A percentile compares a stretch with the other conserved stretches of the same genome.
Evolutionary conservation across 2,797 vertebrate genomes (phyloP).

Genomic region (Amphiprion clarkii): DNA sequence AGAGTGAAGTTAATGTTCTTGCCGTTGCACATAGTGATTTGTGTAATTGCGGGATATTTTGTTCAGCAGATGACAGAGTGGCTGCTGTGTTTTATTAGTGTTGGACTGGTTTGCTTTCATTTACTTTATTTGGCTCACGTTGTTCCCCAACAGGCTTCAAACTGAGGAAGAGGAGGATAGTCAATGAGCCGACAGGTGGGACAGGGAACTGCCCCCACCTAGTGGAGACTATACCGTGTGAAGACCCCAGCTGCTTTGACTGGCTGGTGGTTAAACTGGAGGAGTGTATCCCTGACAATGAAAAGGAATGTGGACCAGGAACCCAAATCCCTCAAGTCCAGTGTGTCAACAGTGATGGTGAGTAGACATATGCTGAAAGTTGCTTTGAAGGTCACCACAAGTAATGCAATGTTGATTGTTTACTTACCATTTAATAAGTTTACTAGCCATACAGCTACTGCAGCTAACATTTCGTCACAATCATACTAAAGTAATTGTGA

Average conservation of each 20-base stretch:
- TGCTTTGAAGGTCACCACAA: neutral
- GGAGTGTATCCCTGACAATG: conserved; percentile 93
- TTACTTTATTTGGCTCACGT: conserved; percentile 25
- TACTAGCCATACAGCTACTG: too few relatives aligned
- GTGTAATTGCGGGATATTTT: conserved; percentile 13
- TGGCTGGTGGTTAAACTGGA: conserved; percentile 92
- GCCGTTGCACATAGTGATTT: conserved; percentile 12
- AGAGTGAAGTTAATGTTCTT: conserved; percentile 44
- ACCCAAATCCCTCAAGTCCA: conserved; percentile 92
- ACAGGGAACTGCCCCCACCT: conserved; percentile 94
- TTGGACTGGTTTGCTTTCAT: conserved; percentile 12
- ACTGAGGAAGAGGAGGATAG: conserved; percentile 91
- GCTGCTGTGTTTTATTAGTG: conserved; percentile 4
- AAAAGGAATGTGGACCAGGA: conserved; percentile 91
- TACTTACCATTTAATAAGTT: too few relatives aligned
- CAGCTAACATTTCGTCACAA: too few relatives aligned
- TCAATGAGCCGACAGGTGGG: conserved; percentile 90
- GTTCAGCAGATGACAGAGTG: conserved; percentile 6
- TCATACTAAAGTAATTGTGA: too few relatives aligned
- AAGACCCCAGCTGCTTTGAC: conserved; percentile 95
- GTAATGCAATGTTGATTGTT: neutral
- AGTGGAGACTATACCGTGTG: conserved; percentile 95
- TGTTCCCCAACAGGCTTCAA: conserved; percentile 90
- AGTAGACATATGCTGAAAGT: conserved; percentile 48
- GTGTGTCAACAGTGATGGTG: conserved; percentile 95